Evolutionary conservation across 1,140 invertebrate genomes (phyloP).

Genomic region (Glomeris maerens): DNA sequence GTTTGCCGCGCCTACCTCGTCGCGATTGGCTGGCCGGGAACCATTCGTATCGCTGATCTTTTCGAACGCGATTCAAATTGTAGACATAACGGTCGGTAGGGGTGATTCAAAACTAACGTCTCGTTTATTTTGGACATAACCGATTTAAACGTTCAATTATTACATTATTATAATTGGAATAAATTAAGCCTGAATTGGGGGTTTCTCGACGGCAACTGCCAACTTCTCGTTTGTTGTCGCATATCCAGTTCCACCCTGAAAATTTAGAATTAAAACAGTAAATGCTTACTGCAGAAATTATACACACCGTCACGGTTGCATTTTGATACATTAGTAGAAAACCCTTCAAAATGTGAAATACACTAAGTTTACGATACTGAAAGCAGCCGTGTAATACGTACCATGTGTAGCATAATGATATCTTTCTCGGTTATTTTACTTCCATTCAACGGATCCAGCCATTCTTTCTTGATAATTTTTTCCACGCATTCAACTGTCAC

Average conservation of each 20-base stretch:
- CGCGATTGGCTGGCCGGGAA: too few species aligned
- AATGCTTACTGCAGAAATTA: background rate
- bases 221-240: slow-evolving; percentile 68
- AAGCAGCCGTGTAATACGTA: slow-evolving; percentile 29
- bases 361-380: slow-evolving; percentile 9
- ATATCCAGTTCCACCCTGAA: slow-evolving; percentile 87
- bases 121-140: too few species aligned
- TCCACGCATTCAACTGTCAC: slow-evolving; percentile 93
- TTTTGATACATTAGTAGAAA: slow-evolving; percentile 14
- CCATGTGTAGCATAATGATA: slow-evolving; percentile 79
- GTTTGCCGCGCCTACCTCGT: too few species aligned
- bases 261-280: slow-evolving; percentile 24
- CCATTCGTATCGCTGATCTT: too few species aligned
- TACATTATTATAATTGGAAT: too few species aligned
- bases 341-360: slow-evolving; percentile 13
- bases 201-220: slow-evolving; percentile 66
- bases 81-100: too few species aligned
- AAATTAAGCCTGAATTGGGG: slow-evolving; percentile 66
- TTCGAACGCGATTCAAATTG: too few species aligned
- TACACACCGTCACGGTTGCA: slow-evolving; percentile 7
- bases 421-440: slow-evolving; percentile 80
- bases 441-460: slow-evolving; percentile 85
- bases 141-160: too few species aligned
- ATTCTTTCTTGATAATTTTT: slow-evolving; percentile 92
- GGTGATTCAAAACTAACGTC: too few species aligned